phyloP scores from a whole-genome alignment of 53 echinoderm and acorn worm genomes.

The Arbacia lixula region DNA sequence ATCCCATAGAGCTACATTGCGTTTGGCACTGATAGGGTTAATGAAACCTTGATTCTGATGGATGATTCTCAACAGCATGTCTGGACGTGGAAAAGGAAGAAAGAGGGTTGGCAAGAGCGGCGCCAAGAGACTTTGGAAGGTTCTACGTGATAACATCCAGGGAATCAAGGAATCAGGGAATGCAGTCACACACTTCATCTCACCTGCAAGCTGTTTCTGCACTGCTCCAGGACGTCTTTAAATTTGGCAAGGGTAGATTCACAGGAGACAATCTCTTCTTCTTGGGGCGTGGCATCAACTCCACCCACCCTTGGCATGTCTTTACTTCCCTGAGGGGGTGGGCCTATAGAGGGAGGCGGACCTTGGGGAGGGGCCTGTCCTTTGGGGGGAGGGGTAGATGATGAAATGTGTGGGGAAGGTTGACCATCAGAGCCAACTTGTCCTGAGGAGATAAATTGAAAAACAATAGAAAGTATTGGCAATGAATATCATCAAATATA shows the following conservation, averaged over 20 bases:
- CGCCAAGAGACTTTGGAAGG: neutral
- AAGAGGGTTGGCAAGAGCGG: neutral
- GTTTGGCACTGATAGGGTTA: too few species aligned
- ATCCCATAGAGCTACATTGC: too few species aligned
- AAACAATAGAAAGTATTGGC: too few species aligned
- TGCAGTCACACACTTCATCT: neutral
- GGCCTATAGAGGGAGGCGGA: neutral
- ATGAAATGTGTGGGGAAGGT: neutral
- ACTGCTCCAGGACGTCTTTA: constrained; percentile 26
- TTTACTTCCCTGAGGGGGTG: neutral
- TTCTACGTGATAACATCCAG: neutral
- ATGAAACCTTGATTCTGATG: too few species aligned
- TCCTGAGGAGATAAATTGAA: neutral
- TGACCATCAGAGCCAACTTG: neutral
- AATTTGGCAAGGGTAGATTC: constrained; percentile 23
- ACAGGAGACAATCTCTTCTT: constrained; percentile 7
- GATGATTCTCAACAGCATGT: too few species aligned
- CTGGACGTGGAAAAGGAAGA: too few species aligned
- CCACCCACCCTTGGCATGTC: too few species aligned
- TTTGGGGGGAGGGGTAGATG: neutral
- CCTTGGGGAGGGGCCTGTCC: neutral
- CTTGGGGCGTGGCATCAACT: neutral
- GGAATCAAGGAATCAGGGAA: neutral
- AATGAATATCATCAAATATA: too few species aligned
- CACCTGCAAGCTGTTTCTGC: constrained; percentile 22